Percentiles rank a stretch among this genome's conserved stretches.
These are phyloP conservation scores for Caenorhabditis angaria DNA, from an alignment of 2,888 invertebrate species.

Conservation along the genomic window DNA sequence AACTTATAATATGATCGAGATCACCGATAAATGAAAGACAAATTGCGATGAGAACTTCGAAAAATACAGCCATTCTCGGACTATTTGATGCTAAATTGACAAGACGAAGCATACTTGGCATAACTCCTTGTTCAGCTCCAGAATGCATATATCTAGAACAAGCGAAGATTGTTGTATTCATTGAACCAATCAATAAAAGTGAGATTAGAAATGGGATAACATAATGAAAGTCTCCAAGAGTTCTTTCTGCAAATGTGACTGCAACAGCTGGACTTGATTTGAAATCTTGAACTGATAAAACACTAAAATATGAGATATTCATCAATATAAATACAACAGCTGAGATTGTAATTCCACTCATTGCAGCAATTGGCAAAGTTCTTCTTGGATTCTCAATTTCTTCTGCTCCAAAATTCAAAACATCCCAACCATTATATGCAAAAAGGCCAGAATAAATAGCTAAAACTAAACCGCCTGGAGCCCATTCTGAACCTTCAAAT, in stretches of 20 bases:
- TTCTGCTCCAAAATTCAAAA: slow-evolving; percentile 67
- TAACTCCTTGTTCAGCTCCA: slow-evolving; percentile 28
- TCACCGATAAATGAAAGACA: slow-evolving; percentile 63
- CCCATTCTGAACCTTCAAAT: slow-evolving; percentile 53
- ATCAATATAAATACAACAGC: slow-evolving; percentile 82
- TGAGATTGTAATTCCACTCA: slow-evolving; percentile 60
- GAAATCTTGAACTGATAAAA: slow-evolving; percentile 84
- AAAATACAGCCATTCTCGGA: slow-evolving; percentile 61
- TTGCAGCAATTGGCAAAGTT: slow-evolving; percentile 63
- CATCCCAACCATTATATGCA: slow-evolving; percentile 70
- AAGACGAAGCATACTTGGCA: slow-evolving; percentile 52
- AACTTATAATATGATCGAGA: slow-evolving; percentile 64
- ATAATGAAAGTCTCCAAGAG: slow-evolving; percentile 61
- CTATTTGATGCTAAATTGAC: slow-evolving; percentile 50
- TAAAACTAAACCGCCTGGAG: slow-evolving; percentile 60
- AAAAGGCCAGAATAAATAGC: slow-evolving; percentile 60
- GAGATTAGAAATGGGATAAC: slow-evolving; percentile 65
- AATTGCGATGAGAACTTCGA: slow-evolving; percentile 58
- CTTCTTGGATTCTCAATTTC: slow-evolving; percentile 66
- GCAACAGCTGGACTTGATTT: slow-evolving; percentile 85
- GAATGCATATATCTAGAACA: slow-evolving; percentile 26
- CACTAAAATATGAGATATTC: slow-evolving; percentile 89
- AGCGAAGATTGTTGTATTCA: slow-evolving; percentile 66
- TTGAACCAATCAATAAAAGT: slow-evolving; percentile 60
- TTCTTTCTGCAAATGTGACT: slow-evolving; percentile 74